phyloP scores from a whole-genome alignment of 2,888 invertebrate genomes.

The Epinotia ramella region DNA sequence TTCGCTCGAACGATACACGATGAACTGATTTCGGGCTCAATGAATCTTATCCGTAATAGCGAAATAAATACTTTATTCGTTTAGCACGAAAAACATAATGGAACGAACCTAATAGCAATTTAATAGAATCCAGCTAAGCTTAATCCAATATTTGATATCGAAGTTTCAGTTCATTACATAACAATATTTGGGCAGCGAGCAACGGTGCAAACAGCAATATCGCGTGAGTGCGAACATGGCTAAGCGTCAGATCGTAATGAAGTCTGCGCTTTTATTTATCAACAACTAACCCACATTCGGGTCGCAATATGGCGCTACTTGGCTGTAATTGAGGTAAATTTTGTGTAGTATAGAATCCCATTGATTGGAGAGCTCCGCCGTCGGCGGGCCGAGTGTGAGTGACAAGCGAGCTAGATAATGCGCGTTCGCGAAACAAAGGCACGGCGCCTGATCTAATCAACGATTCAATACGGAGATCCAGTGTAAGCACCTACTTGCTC shows the following conservation, averaged over 20 bases:
- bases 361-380: slow-evolving; percentile 53
- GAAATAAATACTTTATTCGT: not conserved
- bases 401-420: slow-evolving; percentile 68
- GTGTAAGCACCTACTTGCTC: slow-evolving; percentile 59
- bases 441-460: slow-evolving; percentile 68
- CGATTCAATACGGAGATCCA: slow-evolving; percentile 64
- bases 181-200: slow-evolving; percentile 26
- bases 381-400: slow-evolving; percentile 67
- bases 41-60: not conserved
- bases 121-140: not conserved
- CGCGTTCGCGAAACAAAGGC: slow-evolving; percentile 64
- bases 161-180: slow-evolving; percentile 16
- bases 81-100: not conserved
- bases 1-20: too few relatives aligned
- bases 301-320: slow-evolving; percentile 25
- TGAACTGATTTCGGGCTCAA: not conserved
- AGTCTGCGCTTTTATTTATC: slow-evolving; percentile 37
- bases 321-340: slow-evolving; percentile 32
- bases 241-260: slow-evolving; percentile 38
- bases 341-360: slow-evolving; percentile 31
- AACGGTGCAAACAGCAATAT: slow-evolving; percentile 43
- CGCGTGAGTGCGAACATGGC: slow-evolving; percentile 43
- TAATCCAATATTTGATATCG: slow-evolving; percentile 32
- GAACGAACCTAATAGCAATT: not conserved
- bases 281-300: slow-evolving; percentile 15